Evolutionary conservation across 2,113 vertebrate species (phyloP).

Genomic region (Eupsittula cactorum): DNA sequence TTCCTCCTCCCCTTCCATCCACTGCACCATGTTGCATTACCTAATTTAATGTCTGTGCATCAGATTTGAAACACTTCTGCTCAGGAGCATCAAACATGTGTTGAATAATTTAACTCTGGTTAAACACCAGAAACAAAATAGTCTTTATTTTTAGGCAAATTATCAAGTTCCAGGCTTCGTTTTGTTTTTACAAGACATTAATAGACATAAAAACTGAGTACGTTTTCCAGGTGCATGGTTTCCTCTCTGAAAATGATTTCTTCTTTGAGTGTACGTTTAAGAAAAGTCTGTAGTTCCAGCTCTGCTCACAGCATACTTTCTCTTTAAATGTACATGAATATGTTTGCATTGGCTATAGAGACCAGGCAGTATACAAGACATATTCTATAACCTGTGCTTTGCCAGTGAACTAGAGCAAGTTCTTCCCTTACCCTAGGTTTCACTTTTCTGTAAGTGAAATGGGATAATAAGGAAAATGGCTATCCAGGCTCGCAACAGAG

Average conservation of each 20-base stretch:
- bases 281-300: neutral
- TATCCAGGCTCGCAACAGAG: neutral
- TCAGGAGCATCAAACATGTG: neutral
- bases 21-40: neutral
- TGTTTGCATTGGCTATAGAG: constrained; percentile 51
- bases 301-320: constrained; percentile 39
- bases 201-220: constrained; percentile 19
- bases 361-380: neutral
- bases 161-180: constrained; percentile 23
- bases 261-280: constrained; percentile 13
- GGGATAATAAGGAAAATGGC: neutral
- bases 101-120: neutral
- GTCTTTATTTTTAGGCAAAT: constrained; percentile 35
- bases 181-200: constrained; percentile 45
- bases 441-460: neutral
- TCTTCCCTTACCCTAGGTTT: neutral
- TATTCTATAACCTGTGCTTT: neutral
- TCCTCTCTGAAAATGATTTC: neutral
- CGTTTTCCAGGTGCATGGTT: constrained; percentile 31
- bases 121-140: neutral
- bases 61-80: neutral
- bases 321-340: constrained; percentile 13
- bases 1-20: neutral
- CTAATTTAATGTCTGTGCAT: neutral
- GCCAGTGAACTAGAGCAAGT: constrained; percentile 28